phyloP scores from a whole-genome alignment of 2,888 invertebrate genomes.

The Lithosia quadra region DNA sequence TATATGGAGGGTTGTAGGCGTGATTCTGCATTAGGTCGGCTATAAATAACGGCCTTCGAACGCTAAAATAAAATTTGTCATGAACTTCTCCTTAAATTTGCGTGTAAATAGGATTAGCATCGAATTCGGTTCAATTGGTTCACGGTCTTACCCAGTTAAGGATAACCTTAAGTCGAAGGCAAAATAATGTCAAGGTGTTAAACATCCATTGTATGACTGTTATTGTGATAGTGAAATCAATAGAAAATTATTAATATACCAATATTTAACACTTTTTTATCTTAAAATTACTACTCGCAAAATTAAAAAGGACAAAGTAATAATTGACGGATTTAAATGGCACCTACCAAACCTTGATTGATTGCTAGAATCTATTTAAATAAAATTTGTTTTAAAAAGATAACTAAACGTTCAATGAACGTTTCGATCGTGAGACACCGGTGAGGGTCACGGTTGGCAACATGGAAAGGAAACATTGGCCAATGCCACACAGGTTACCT shows the following conservation, averaged over 20 bases:
- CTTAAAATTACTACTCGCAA: no score
- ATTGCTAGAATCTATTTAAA: no score
- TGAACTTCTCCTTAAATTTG: not conserved
- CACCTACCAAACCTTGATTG: no score
- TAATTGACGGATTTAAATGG: no score
- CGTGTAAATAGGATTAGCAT: slow-evolving; percentile 3
- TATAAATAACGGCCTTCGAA: not conserved
- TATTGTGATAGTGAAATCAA: not conserved
- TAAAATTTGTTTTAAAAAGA: not conserved
- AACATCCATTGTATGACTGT: not conserved
- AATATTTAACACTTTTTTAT: no score
- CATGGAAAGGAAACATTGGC: not conserved
- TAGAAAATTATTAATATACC: not conserved
- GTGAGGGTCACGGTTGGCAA: slow-evolving; percentile 1
- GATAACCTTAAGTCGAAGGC: slow-evolving; percentile 17
- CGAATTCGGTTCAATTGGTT: slow-evolving; percentile 2
- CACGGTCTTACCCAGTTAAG: slow-evolving; percentile 6
- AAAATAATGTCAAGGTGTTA: slow-evolving; percentile 15
- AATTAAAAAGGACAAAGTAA: no score
- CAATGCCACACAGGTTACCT: not conserved
- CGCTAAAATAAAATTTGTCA: not conserved
- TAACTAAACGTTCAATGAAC: not conserved
- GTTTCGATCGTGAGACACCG: not conserved
- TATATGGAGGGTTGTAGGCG: not conserved
- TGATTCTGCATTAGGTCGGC: not conserved